These are phyloP conservation scores for Drosophila lacertosa DNA, from an alignment of 1,140 invertebrate genomes.

Conservation along the genomic window DNA sequence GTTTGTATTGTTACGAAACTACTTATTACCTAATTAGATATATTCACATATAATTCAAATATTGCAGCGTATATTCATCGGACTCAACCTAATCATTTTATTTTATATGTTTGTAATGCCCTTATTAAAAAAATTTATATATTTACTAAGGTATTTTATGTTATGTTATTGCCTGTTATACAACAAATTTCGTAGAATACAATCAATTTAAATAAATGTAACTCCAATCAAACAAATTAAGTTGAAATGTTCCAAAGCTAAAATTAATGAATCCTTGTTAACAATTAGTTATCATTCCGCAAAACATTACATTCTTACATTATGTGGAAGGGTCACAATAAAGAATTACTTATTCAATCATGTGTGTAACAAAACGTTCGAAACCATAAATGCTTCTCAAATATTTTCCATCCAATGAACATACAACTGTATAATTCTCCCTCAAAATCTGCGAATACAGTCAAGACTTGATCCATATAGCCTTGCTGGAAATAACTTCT, in stretches of 20 bases:
- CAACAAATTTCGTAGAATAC: slow-evolving; percentile 12
- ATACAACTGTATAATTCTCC: slow-evolving; percentile 13
- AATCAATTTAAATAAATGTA: slow-evolving; percentile 37
- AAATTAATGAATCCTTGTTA: slow-evolving; percentile 19
- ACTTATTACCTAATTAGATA: slow-evolving; percentile 54
- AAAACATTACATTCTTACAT: slow-evolving; percentile 23
- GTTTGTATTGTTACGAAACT: slow-evolving; percentile 56
- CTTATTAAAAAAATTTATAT: slow-evolving; percentile 16
- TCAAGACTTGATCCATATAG: slow-evolving; percentile 14
- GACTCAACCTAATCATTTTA: slow-evolving; percentile 23
- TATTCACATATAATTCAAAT: slow-evolving; percentile 28
- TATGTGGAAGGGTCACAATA: slow-evolving; percentile 19
- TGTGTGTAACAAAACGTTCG: not conserved
- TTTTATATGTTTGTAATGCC: slow-evolving; percentile 34
- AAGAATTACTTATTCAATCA: slow-evolving; percentile 27
- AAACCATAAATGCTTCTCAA: not conserved
- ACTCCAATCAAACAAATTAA: slow-evolving; percentile 17
- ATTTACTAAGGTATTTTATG: slow-evolving; percentile 37
- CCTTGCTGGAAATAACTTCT: not conserved
- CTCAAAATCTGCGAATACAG: slow-evolving; percentile 1
- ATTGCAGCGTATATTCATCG: slow-evolving; percentile 33
- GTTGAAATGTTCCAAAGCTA: slow-evolving; percentile 26
- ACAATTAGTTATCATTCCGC: slow-evolving; percentile 34
- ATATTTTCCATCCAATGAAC: slow-evolving; percentile 1
- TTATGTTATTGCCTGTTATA: slow-evolving; percentile 46